Conservation (phyloP, 2,113 vertebrate genomes). For the Fregetta grallaria region DNA sequence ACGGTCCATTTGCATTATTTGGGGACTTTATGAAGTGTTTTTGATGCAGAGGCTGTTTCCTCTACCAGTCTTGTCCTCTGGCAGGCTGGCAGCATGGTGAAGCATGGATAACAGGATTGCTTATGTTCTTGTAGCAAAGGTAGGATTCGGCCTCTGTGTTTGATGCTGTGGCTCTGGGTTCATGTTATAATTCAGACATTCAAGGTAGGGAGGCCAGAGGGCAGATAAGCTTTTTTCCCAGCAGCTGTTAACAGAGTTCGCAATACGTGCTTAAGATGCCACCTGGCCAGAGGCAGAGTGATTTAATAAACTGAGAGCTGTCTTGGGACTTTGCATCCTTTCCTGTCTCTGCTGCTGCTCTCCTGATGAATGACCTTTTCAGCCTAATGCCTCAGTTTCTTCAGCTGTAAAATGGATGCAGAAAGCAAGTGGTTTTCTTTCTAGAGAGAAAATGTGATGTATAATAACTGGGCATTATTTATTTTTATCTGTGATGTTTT, state of each 20-base stretch:
- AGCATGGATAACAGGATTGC: not conserved
- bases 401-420: not conserved
- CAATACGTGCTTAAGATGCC: not conserved
- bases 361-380: not conserved
- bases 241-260: not conserved
- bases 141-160: not conserved
- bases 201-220: not conserved
- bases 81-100: not conserved
- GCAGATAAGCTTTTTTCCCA: not conserved
- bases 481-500: not conserved
- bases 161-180: not conserved
- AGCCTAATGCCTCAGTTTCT: not conserved
- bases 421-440: not conserved
- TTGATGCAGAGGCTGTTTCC: not conserved
- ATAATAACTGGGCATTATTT: not conserved
- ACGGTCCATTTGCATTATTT: not conserved
- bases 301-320: not conserved
- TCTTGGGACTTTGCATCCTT: not conserved
- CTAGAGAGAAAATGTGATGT: not conserved
- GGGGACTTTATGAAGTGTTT: not conserved
- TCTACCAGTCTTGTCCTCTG: not conserved
- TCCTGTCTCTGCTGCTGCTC: not conserved
- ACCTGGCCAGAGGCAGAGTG: not conserved
- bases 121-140: not conserved
- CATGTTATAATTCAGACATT: not conserved